Conservation (phyloP, 2,113 vertebrate species). For the Psilopogon haemacephalus region DNA sequence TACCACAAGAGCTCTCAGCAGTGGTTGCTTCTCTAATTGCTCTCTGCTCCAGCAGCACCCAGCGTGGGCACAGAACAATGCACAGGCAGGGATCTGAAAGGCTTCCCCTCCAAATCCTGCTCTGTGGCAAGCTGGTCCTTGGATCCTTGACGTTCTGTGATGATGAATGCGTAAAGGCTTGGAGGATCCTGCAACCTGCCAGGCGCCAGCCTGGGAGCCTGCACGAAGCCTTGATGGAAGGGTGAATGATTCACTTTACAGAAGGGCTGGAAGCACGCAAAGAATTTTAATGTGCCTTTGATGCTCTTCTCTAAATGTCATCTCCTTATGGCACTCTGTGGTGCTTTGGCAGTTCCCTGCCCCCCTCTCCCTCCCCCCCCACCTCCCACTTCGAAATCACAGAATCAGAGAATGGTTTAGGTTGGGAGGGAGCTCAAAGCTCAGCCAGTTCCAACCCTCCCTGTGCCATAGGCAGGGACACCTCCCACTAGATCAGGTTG, state of each 20-base stretch:
- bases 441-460: no score
- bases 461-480: no score
- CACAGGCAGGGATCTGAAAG: background rate
- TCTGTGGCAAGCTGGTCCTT: background rate
- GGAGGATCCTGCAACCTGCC: background rate
- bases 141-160: background rate
- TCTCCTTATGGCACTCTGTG: constrained; percentile 21
- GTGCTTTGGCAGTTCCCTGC: no score
- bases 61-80: background rate
- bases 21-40: constrained; percentile 5
- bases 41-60: background rate
- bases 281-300: constrained; percentile 15
- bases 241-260: background rate
- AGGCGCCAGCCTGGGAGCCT: background rate
- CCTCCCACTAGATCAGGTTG: no score
- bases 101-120: background rate
- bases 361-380: no score
- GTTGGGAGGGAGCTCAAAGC: no score
- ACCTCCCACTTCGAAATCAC: no score
- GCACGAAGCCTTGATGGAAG: background rate
- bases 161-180: background rate
- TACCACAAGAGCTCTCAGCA: background rate
- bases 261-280: constrained; percentile 1
- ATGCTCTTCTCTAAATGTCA: constrained; percentile 31
- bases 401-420: no score